A percentile compares a stretch with the other conserved stretches of the same genome.
Evolutionary conservation across 2,113 vertebrate genomes (phyloP).

Genomic region (Panurus biarmicus): DNA sequence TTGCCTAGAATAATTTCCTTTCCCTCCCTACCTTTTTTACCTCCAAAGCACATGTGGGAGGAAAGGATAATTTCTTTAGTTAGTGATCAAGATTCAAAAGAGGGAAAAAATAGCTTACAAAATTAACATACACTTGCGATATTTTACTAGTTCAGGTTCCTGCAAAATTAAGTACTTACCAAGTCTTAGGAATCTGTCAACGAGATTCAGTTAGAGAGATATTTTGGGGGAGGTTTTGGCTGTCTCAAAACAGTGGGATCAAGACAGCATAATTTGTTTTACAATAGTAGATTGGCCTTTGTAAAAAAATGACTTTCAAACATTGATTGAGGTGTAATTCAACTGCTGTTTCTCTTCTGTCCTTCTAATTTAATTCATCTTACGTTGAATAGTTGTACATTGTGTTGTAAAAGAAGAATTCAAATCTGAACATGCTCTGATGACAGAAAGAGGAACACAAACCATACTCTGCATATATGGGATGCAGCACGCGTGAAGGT

Average conservation of each 20-base stretch:
- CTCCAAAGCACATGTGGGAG: not conserved
- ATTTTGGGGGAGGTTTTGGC: not conserved
- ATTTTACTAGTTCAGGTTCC: not conserved
- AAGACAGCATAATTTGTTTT: not conserved
- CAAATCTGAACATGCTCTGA: not conserved
- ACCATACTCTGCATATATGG: not conserved
- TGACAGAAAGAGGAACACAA: not conserved
- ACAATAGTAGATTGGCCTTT: not conserved
- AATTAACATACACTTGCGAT: not conserved
- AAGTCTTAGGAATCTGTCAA: not conserved
- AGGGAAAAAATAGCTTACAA: not conserved
- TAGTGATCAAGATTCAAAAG: not conserved
- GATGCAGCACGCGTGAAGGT: rapidly evolving
- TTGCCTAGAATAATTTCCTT: not conserved
- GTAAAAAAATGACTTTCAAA: not conserved
- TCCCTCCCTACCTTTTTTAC: not conserved
- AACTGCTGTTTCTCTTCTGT: not conserved
- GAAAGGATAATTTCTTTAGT: not conserved
- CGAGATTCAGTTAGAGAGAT: not conserved
- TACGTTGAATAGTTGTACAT: not conserved
- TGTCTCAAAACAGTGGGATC: not conserved
- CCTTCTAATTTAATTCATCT: not conserved
- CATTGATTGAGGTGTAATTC: not conserved
- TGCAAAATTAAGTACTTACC: not conserved
- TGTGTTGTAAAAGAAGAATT: not conserved